Evolutionary conservation across 2,888 invertebrate genomes (phyloP), one percentile per base, ranked within the genome.

Genomic region (Zonitis immaculata): DNA sequence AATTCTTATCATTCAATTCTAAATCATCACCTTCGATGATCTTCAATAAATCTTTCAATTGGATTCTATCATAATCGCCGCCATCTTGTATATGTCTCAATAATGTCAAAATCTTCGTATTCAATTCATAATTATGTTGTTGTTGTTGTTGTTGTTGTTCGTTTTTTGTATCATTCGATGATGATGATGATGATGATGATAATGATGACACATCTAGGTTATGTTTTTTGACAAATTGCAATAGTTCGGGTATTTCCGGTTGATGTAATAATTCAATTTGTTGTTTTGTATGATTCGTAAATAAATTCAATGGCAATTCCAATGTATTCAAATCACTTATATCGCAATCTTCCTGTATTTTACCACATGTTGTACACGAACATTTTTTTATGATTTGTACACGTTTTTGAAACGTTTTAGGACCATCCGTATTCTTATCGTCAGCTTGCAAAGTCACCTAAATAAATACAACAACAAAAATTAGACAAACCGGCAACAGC

Each of bases 321-420:
- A 76, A 57, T 6, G 80, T 78, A 44, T 76, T 74, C 44, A 77
- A 77, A 56, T 78, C 77, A 0, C 72, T 72, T n/a, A 76, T 68
- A 20, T 78, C 74, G 22, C 77, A 77, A 49, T 78, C 78, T 25
- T 74, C 73, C 7, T 75, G 74, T 32, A 76, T 75, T 51, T 80
- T 80, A 57, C 79, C 78, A 63, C 85, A 85, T 1, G 82, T 80
- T 53, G 80, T 79, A 67, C 86, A 86, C 12, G 82, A 81, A 64
- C 86, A 86, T 62, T 85, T 84, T 12, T 80, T 80, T 51, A 86
- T 86, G 49, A 85, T 80, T 69, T 86, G 83, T 0, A 86, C 83
- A 18, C 80, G 77, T 69, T 84, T 84, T 52, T 80, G 79, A 66
- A 82, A 74, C 11, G 77, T 78, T 54, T 76, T 75, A 1, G 80